Conservation (phyloP, 2,113 vertebrate species). For the Picathartes gymnocephalus region DNA sequence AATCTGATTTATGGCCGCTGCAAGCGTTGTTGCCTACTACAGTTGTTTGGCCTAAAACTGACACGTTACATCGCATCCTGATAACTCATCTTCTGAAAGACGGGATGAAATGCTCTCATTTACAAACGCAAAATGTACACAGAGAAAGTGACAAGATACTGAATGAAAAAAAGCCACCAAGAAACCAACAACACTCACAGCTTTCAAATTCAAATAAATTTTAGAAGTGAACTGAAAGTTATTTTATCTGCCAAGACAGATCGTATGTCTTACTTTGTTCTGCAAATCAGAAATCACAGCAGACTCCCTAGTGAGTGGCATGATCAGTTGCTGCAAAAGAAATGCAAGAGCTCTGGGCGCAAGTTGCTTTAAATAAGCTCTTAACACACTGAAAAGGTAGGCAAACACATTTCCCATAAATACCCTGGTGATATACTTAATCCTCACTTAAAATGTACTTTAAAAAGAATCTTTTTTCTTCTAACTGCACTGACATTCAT, state of each 20-base stretch:
- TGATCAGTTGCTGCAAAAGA: background rate
- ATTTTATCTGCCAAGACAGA: background rate
- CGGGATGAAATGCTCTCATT: background rate
- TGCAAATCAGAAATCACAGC: background rate
- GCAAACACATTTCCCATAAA: background rate
- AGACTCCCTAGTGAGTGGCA: background rate
- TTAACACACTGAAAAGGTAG: background rate
- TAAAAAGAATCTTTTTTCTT: background rate
- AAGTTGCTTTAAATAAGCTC: background rate
- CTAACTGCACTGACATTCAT: background rate
- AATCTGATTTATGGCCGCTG: constrained; percentile 50
- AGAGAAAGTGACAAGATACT: background rate
- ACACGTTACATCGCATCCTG: background rate
- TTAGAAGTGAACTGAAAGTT: background rate
- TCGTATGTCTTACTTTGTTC: background rate
- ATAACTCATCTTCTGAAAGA: background rate
- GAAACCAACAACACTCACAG: background rate
- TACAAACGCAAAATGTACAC: background rate
- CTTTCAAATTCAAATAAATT: constrained; percentile 1
- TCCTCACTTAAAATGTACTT: background rate
- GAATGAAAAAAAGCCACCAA: background rate
- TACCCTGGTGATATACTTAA: background rate
- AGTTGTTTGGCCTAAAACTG: background rate
- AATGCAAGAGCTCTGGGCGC: background rate
- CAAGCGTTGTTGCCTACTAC: background rate